Conservation (phyloP, 2,113 vertebrate genomes). For the Megaceryle maxima region DNA sequence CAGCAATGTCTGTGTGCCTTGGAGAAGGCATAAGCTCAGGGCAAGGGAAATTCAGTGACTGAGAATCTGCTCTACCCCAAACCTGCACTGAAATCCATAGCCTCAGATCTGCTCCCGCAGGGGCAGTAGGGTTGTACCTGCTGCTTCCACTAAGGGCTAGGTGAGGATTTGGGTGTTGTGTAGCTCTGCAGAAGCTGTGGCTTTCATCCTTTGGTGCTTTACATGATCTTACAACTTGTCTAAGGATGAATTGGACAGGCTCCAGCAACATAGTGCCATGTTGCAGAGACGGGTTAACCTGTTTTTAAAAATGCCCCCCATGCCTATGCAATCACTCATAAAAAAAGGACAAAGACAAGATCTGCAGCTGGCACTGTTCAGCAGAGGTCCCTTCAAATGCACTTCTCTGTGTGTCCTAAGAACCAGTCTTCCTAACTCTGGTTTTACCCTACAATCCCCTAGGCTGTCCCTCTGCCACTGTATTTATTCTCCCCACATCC, state of each 20-base stretch:
- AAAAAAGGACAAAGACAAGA: neutral
- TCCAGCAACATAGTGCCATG: neutral
- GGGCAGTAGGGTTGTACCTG: neutral
- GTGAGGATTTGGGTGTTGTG: neutral
- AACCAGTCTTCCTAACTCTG: neutral
- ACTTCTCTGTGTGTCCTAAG: neutral
- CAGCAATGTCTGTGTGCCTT: neutral
- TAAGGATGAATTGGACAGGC: neutral
- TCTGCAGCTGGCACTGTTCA: neutral
- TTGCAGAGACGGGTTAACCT: neutral
- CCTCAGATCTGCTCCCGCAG: neutral
- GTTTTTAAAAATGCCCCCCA: neutral
- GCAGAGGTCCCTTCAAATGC: neutral
- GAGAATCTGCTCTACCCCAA: neutral
- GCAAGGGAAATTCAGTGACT: neutral
- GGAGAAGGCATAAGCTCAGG: neutral
- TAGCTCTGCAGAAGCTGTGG: neutral
- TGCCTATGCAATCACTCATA: neutral
- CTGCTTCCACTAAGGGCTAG: neutral
- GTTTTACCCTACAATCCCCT: neutral
- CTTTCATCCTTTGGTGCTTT: neutral
- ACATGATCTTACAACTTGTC: neutral
- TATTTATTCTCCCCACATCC: neutral
- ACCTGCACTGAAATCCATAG: neutral
- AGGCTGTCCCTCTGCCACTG: neutral